A percentile compares a stretch with the other conserved stretches of the same genome.
phyloP scores from a whole-genome alignment of 1,140 invertebrate genomes.

The Danaus melanippus region DNA sequence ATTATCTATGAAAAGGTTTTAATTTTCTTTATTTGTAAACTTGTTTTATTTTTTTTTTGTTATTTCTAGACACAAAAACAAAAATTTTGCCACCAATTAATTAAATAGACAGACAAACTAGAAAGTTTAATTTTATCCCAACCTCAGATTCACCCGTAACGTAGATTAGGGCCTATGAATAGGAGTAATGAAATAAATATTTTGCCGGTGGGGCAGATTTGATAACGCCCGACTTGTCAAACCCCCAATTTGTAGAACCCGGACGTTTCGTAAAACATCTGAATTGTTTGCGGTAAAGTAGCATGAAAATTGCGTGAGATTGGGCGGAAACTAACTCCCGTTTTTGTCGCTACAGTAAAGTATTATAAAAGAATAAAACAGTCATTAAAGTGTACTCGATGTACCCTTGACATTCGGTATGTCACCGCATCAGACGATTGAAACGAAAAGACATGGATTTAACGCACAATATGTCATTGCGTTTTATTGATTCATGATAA shows the following conservation, averaged over 20 bases:
- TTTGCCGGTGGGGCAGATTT: slow-evolving; percentile 65
- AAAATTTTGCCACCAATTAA: too few relatives aligned
- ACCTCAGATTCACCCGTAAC: slow-evolving; percentile 23
- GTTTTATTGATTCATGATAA: too few relatives aligned
- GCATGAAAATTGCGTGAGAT: slow-evolving; percentile 49
- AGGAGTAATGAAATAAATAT: slow-evolving; percentile 71
- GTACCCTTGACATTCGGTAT: too few relatives aligned
- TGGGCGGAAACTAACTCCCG: slow-evolving; percentile 38
- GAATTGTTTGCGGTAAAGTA: slow-evolving; percentile 57
- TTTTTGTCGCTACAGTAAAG: slow-evolving; percentile 14
- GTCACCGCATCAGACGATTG: too few relatives aligned
- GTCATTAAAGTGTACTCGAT: background rate
- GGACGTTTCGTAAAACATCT: slow-evolving; percentile 57
- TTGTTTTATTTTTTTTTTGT: too few relatives aligned
- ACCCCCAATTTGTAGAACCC: slow-evolving; percentile 53
- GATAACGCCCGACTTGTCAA: slow-evolving; percentile 53
- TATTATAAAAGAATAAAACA: slow-evolving; percentile 9
- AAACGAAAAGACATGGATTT: too few relatives aligned
- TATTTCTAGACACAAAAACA: too few relatives aligned
- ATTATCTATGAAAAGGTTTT: too few relatives aligned
- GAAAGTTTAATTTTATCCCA: too few relatives aligned
- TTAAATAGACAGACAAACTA: too few relatives aligned
- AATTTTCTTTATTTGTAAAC: too few relatives aligned
- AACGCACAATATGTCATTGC: too few relatives aligned
- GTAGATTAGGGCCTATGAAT: slow-evolving; percentile 66